Evolutionary conservation across 1,140 invertebrate genomes (phyloP).

Genomic region (Drosophila tropicalis): DNA sequence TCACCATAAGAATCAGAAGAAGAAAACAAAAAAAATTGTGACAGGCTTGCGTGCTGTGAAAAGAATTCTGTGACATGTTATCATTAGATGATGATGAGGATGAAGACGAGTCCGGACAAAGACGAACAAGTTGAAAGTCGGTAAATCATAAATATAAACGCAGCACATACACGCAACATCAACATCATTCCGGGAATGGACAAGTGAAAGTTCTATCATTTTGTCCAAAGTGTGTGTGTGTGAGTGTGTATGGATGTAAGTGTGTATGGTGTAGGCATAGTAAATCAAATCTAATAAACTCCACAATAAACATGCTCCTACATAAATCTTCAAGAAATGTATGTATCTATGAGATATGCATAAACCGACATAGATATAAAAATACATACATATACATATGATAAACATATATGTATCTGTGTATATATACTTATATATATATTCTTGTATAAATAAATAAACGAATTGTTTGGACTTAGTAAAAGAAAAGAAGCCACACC

Average conservation of each 20-base stretch:
- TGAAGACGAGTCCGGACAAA: constrained; percentile 7
- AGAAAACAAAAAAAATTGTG: constrained; percentile 13
- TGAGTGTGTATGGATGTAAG: not conserved
- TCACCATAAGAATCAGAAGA: not conserved
- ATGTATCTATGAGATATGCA: constrained; percentile 46
- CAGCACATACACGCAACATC: constrained; percentile 17
- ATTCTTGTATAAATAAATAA: constrained; percentile 73
- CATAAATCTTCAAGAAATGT: constrained; percentile 69
- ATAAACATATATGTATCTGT: not conserved
- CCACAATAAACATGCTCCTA: constrained; percentile 73
- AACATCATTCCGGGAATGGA: constrained; percentile 10
- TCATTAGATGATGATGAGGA: constrained; percentile 38
- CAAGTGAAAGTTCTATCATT: constrained; percentile 22
- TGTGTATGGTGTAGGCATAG: constrained; percentile 43
- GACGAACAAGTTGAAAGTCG: constrained; percentile 9
- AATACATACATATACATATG: constrained; percentile 10
- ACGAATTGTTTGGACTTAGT: constrained; percentile 45
- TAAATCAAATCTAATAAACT: constrained; percentile 82
- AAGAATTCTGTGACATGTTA: constrained; percentile 39
- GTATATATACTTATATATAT: constrained; percentile 26
- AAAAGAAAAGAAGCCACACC: not conserved
- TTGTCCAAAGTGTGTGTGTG: not conserved
- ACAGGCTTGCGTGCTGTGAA: constrained; percentile 42
- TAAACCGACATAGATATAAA: constrained; percentile 38
- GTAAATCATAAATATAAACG: constrained; percentile 41